Evolutionary conservation across 2,113 vertebrate species (phyloP).

Genomic region (Heterocephalus glaber): DNA sequence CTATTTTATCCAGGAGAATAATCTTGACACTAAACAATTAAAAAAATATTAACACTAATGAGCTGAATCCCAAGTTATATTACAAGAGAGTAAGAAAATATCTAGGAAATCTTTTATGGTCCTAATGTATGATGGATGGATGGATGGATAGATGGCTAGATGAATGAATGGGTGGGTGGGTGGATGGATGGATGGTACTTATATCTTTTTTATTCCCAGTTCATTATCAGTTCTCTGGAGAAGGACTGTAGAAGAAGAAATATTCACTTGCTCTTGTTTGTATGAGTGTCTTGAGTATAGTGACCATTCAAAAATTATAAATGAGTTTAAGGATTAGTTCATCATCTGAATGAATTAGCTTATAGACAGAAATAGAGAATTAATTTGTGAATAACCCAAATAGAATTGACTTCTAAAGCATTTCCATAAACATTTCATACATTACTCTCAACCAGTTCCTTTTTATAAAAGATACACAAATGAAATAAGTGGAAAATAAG

Average conservation of each 20-base stretch:
- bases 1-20: not conserved
- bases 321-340: not conserved
- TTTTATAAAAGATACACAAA: not conserved
- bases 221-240: not conserved
- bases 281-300: not conserved
- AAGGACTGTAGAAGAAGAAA: not conserved
- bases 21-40: not conserved
- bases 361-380: not conserved
- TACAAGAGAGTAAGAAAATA: not conserved
- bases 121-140: not conserved
- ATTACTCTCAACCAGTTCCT: not conserved
- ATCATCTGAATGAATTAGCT: not conserved
- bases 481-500: not conserved
- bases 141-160: too few species aligned
- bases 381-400: not conserved
- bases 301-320: not conserved
- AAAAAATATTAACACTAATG: not conserved
- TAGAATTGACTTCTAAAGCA: not conserved
- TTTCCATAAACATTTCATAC: not conserved
- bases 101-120: not conserved
- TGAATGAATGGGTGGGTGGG: not conserved
- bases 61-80: not conserved
- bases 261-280: not conserved
- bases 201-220: not conserved
- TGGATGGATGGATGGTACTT: not conserved